Percentiles rank a stretch among this genome's conserved stretches.
These are phyloP conservation scores for Cyanocitta stelleri DNA, from an alignment of 2,113 vertebrate species.

Conservation along the genomic window DNA sequence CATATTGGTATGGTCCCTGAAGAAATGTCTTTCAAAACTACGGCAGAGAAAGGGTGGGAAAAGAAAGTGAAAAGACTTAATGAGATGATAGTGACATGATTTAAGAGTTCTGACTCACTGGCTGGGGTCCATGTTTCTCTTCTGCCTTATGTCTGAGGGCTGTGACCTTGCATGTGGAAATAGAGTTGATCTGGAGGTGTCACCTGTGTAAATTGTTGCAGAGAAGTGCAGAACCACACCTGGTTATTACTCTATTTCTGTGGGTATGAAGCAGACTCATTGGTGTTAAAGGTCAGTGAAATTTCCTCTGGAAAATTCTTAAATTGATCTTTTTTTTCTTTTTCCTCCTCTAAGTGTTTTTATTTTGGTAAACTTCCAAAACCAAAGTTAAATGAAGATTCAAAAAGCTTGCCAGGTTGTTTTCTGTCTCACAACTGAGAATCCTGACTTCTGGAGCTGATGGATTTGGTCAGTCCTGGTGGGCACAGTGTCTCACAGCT, in stretches of 20 bases:
- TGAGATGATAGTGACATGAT: not conserved
- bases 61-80: not conserved
- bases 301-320: not conserved
- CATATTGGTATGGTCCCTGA: not conserved
- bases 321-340: not conserved
- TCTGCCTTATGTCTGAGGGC: not conserved
- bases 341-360: not conserved
- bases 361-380: not conserved
- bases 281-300: not conserved
- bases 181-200: not conserved
- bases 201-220: not conserved
- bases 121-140: not conserved
- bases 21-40: not conserved
- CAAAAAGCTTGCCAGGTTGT: not conserved
- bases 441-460: not conserved
- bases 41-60: not conserved
- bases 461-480: not conserved
- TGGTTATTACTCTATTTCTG: not conserved
- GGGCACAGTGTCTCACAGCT: not conserved
- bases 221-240: not conserved
- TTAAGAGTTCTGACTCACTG: not conserved
- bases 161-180: not conserved
- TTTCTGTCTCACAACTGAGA: not conserved
- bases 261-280: not conserved
- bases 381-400: not conserved